Conservation (phyloP, 1,140 invertebrate genomes). For the Acyrthosiphon pisum region DNA sequence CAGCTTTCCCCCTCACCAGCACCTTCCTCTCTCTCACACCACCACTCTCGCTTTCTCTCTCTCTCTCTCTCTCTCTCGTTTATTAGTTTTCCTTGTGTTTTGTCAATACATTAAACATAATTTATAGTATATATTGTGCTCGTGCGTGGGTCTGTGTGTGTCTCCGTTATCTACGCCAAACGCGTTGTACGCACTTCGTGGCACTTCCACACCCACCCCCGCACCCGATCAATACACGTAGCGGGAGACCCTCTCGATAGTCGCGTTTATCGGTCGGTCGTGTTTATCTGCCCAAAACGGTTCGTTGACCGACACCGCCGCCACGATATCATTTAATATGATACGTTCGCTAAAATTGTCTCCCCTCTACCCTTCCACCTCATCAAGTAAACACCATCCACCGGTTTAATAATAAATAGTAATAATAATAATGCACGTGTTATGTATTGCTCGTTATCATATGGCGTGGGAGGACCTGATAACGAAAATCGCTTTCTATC, state of each 20-base stretch:
- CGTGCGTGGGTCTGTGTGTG: background rate
- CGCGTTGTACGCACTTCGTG: background rate
- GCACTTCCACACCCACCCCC: background rate
- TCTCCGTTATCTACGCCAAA: constrained; percentile 30
- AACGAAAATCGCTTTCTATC: background rate
- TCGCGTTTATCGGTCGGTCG: background rate
- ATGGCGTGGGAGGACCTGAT: background rate
- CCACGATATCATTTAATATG: background rate
- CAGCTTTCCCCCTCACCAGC: background rate
- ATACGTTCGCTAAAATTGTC: background rate
- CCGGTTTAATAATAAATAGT: background rate
- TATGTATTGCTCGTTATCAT: background rate
- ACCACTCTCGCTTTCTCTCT: background rate
- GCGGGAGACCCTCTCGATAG: background rate
- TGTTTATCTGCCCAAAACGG: constrained; percentile 1
- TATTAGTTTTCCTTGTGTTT: background rate
- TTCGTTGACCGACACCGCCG: background rate
- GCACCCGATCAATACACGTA: background rate
- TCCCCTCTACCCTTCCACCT: background rate
- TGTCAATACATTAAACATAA: background rate
- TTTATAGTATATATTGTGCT: background rate
- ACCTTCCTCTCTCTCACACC: no score
- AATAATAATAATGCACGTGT: background rate
- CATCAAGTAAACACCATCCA: background rate
- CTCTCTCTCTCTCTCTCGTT: background rate